Conservation (phyloP, 2,797 vertebrate genomes). For the Sardinella longiceps region DNA sequence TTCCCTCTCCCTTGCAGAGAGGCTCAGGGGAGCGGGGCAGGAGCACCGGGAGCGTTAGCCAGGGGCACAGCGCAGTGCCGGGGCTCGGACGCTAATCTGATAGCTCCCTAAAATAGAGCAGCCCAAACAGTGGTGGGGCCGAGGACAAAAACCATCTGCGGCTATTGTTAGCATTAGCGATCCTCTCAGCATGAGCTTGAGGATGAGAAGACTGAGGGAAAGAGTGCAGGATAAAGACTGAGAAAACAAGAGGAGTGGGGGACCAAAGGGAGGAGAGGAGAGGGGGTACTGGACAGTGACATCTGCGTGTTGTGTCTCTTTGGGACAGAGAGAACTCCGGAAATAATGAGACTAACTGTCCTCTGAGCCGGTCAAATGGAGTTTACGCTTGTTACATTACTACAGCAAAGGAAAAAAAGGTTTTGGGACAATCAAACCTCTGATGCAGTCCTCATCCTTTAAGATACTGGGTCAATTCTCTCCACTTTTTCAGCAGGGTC, state of each 20-base stretch:
- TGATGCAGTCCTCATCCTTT: too few species aligned
- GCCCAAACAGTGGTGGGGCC: conserved; percentile 20
- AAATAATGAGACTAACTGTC: neutral
- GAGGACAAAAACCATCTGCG: conserved; percentile 36
- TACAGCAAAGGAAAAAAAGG: too few species aligned
- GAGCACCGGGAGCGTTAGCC: neutral
- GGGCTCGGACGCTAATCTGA: conserved; percentile 62
- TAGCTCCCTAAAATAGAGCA: conserved; percentile 67
- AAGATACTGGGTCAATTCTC: too few species aligned
- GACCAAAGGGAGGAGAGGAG: neutral
- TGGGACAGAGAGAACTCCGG: neutral
- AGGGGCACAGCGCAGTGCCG: conserved; percentile 26
- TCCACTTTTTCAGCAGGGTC: too few species aligned
- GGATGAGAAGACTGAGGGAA: conserved; percentile 40
- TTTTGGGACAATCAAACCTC: too few species aligned
- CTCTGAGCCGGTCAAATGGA: neutral
- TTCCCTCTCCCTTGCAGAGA: neutral
- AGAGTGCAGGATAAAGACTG: conserved; percentile 22
- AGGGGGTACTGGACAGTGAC: neutral
- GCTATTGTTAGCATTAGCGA: conserved; percentile 52
- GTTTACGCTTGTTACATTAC: too few species aligned
- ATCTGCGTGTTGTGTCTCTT: neutral
- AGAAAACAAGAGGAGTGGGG: neutral
- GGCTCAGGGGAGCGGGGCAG: neutral
- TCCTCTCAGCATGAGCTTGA: conserved; percentile 37